These are phyloP conservation scores for Drosophila bunnanda DNA, from an alignment of 2,888 invertebrate genomes.

Conservation along the genomic window DNA sequence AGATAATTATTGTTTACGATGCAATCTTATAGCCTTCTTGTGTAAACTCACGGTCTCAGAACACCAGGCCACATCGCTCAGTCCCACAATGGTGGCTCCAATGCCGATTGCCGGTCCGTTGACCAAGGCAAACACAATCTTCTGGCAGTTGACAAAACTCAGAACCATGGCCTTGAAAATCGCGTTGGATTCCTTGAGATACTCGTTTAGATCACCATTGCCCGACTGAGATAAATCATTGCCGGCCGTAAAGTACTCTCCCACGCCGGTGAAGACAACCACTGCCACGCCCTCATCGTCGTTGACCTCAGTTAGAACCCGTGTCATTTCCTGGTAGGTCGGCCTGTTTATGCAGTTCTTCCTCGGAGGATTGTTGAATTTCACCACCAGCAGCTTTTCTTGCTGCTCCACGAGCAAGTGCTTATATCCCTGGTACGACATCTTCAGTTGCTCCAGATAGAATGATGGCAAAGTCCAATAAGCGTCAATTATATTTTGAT, in stretches of 20 bases:
- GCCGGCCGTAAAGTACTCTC: slow-evolving; percentile 81
- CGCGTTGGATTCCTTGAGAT: slow-evolving; percentile 72
- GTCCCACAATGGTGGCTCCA: slow-evolving; percentile 89
- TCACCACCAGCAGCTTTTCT: slow-evolving; percentile 87
- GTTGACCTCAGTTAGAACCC: slow-evolving; percentile 89
- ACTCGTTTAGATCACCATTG: slow-evolving; percentile 48
- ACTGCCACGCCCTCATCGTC: slow-evolving; percentile 88
- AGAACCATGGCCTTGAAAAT: slow-evolving; percentile 88
- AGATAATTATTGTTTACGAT: slow-evolving; percentile 42
- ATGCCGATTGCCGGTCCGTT: slow-evolving; percentile 98
- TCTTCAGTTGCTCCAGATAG: slow-evolving; percentile 25
- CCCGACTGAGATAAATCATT: slow-evolving; percentile 67
- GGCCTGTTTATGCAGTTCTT: slow-evolving; percentile 91
- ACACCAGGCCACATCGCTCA: slow-evolving; percentile 96
- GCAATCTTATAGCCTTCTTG: not conserved
- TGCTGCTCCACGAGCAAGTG: slow-evolving; percentile 80
- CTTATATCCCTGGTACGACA: slow-evolving; percentile 67
- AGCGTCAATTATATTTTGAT: slow-evolving; percentile 11
- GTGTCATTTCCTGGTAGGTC: slow-evolving; percentile 89
- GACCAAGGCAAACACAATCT: slow-evolving; percentile 93
- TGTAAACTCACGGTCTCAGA: slow-evolving; percentile 88
- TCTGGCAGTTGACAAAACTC: slow-evolving; percentile 91
- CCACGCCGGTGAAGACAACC: slow-evolving; percentile 89
- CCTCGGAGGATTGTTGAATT: slow-evolving; percentile 90
- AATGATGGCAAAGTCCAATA: slow-evolving; percentile 36